Percentiles rank a stretch among this genome's conserved stretches.
Conservation (phyloP, 2,888 invertebrate species). For the Bhutanitis thaidina region DNA sequence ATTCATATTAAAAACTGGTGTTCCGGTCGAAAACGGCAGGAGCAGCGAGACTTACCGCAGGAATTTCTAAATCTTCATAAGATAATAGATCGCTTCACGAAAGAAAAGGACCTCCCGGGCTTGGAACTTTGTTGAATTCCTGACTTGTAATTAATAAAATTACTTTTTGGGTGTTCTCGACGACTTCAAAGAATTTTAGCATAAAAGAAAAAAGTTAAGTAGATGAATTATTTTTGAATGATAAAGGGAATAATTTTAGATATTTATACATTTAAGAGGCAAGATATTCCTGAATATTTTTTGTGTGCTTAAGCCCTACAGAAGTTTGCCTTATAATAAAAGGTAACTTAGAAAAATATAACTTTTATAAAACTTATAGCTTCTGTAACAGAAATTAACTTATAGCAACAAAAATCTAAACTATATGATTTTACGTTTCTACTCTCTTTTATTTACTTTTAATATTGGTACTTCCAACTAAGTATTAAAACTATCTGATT, state of each 20-base stretch:
- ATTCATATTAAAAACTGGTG: slow-evolving; percentile 4
- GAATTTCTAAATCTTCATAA: slow-evolving; percentile 79
- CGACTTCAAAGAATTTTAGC: slow-evolving; percentile 77
- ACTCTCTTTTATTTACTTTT: too few relatives aligned
- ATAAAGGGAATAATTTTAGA: slow-evolving; percentile 73
- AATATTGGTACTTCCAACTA: too few relatives aligned
- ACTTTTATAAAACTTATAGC: too few relatives aligned
- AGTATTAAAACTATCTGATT: too few relatives aligned
- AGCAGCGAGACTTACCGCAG: slow-evolving; percentile 55
- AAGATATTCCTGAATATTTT: slow-evolving; percentile 43
- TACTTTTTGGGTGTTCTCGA: slow-evolving; percentile 78
- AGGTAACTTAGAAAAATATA: too few relatives aligned
- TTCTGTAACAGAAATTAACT: too few relatives aligned
- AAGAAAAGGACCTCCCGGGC: slow-evolving; percentile 74
- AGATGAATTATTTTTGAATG: slow-evolving; percentile 78
- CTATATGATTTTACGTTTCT: too few relatives aligned
- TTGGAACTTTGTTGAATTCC: slow-evolving; percentile 77
- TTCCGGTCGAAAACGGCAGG: slow-evolving; percentile 2
- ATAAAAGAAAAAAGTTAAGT: slow-evolving; percentile 79
- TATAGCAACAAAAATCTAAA: too few relatives aligned
- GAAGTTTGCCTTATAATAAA: background rate
- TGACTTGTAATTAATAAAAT: slow-evolving; percentile 81
- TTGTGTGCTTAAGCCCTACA: slow-evolving; percentile 23
- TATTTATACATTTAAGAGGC: slow-evolving; percentile 62
- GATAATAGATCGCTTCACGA: slow-evolving; percentile 75